These are phyloP conservation scores for Oenanthe oenanthe DNA, from an alignment of 2,113 vertebrate genomes.

Conservation along the genomic window DNA sequence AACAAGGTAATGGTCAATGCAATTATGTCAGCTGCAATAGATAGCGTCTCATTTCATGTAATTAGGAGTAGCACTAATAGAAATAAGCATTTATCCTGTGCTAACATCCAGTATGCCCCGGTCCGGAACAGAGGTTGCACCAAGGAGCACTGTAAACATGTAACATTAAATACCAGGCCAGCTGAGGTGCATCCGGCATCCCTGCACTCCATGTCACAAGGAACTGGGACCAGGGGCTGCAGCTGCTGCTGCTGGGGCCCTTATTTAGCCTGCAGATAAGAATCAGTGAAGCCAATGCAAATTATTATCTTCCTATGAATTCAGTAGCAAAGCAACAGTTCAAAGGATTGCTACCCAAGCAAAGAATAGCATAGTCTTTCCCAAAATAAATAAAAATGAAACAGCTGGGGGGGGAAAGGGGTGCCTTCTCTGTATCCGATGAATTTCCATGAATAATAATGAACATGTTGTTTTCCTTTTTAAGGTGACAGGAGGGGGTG, in stretches of 20 bases:
- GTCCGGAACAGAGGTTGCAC: not conserved
- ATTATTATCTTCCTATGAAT: not conserved
- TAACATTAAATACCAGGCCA: not conserved
- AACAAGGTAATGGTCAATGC: constrained; percentile 57
- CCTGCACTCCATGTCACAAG: not conserved
- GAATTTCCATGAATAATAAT: constrained; percentile 64
- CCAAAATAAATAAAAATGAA: constrained; percentile 33
- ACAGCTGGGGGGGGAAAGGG: not conserved
- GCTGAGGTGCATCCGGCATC: not conserved
- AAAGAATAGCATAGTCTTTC: constrained; percentile 4
- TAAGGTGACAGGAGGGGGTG: constrained; percentile 40
- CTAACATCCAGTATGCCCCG: not conserved
- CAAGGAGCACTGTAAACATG: not conserved
- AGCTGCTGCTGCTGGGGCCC: not conserved
- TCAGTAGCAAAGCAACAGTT: not conserved
- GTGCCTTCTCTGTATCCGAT: not conserved
- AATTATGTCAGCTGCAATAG: constrained; percentile 56
- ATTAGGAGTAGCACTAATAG: constrained; percentile 44
- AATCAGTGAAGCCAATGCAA: not conserved
- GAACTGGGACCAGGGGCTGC: not conserved
- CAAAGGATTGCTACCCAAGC: not conserved
- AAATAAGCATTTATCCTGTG: constrained; percentile 18
- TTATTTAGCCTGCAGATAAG: not conserved
- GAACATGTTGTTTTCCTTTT: constrained; percentile 59
- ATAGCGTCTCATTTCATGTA: not conserved